phyloP scores from a whole-genome alignment of 2,888 invertebrate genomes.

The Orthosia incerta region DNA sequence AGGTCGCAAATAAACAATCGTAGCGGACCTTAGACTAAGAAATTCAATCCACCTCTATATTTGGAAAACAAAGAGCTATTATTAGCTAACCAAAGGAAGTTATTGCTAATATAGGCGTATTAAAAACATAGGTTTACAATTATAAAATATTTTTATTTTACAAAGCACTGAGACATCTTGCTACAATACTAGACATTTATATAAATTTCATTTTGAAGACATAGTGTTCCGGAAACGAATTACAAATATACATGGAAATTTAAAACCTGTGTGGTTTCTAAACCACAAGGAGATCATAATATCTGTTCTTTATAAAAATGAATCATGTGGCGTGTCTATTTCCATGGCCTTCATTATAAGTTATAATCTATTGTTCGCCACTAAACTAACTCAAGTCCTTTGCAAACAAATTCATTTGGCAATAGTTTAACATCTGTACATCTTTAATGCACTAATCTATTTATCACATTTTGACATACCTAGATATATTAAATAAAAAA shows the following conservation, averaged over 20 bases:
- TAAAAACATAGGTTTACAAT: background rate
- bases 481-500: slow-evolving; percentile 35
- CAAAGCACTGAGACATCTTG: slow-evolving; percentile 6
- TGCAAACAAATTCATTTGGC: slow-evolving; percentile 24
- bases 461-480: slow-evolving; percentile 50
- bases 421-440: slow-evolving; percentile 2
- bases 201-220: slow-evolving; percentile 7
- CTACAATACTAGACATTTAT: slow-evolving; percentile 30
- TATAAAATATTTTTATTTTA: slow-evolving; percentile 5
- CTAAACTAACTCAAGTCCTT: slow-evolving; percentile 3
- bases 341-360: slow-evolving; percentile 17
- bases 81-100: background rate
- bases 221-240: background rate
- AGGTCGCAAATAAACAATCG: background rate
- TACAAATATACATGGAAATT: slow-evolving; percentile 24
- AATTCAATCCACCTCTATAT: slow-evolving; percentile 1
- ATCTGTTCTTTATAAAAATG: slow-evolving; percentile 13
- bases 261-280: slow-evolving; percentile 34
- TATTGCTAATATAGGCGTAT: background rate
- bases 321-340: slow-evolving; percentile 8
- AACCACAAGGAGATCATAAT: slow-evolving; percentile 26
- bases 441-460: slow-evolving; percentile 34
- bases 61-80: slow-evolving; percentile 5
- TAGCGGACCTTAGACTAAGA: background rate
- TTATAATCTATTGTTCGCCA: slow-evolving; percentile 18